Base-by-base conservation (phyloP, 2,888 invertebrate species). In the Tubiluchus corallicola region DNA sequence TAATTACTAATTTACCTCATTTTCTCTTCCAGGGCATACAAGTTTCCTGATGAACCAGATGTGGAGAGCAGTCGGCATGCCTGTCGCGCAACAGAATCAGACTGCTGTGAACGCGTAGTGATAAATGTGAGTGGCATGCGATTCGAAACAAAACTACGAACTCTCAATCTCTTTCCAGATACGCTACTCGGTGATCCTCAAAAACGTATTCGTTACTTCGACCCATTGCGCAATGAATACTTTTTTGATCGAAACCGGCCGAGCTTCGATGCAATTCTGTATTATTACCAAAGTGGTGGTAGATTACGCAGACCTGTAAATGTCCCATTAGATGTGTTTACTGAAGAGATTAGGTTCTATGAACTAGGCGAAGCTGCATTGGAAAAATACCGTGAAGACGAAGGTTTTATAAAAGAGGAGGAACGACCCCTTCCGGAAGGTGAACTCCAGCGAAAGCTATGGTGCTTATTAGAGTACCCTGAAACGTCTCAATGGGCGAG, bases 101-200 rank as follows among this genome's bases (percentile, higher is more conserved):
- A n/a, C n/a, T n/a, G n/a, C n/a, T n/a, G n/a, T n/a, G n/a, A n/a
- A n/a, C n/a, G n/a, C n/a, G 60, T 65, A 42, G 62, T 65, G 48
- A 62, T 65, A 49, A 65, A 65, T 53, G 62, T 65, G 42, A 92
- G 92, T 74, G 94, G 94, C 64, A 76, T 94, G 69, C 79, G 29
- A n/a, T 29, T 29, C 29, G 29, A 29, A n/a, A 29, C 29, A n/a
- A 9, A n/a, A n/a, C 29, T 9, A 29, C n/a, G 9, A n/a, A 29
- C 29, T 9, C 29, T 29, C 9, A 29, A 29, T n/a, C 29, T 9
- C 29, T 29, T 9, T 29, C 29, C 29, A n/a, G 29, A n/a, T n/a
- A 29, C 29, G 29, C 29, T 29, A n/a, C 29, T 29, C 9, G 29
- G 29, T n/a, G 29, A 29, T n/a, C 9, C 9, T 9, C 9, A 29